A percentile compares a stretch with the other conserved stretches of the same genome.
Evolutionary conservation across 2,797 vertebrate genomes (phyloP).

Genomic region (Neosalanx taihuensis): DNA sequence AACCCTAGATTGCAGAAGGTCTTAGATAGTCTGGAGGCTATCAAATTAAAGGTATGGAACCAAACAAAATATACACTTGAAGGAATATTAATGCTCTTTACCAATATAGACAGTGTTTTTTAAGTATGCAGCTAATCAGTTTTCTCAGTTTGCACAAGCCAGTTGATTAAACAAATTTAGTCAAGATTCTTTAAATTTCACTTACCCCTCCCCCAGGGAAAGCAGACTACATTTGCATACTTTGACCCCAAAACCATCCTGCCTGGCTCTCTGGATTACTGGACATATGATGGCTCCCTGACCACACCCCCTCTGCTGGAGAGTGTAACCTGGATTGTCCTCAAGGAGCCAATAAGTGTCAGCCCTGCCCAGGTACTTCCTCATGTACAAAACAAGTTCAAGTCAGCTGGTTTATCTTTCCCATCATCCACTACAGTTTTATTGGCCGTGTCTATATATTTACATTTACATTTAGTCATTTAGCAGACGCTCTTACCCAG

Average conservation of each 20-base stretch:
- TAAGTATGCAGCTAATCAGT: too few relatives aligned
- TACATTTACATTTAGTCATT: too few relatives aligned
- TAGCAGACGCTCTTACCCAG: too few relatives aligned
- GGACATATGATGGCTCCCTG: constrained; percentile 94
- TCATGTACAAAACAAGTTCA: not conserved
- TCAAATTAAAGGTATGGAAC: constrained; percentile 83
- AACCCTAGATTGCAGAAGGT: constrained; percentile 88
- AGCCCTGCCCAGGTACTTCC: constrained; percentile 82
- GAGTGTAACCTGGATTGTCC: constrained; percentile 92
- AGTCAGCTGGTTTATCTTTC: not conserved
- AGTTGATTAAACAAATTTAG: too few relatives aligned
- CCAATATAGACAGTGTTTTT: too few relatives aligned
- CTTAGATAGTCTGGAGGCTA: constrained; percentile 80
- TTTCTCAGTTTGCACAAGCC: too few relatives aligned
- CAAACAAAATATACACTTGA: not conserved
- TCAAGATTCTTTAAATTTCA: not conserved
- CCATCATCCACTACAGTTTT: constrained; percentile 12
- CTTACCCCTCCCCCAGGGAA: constrained; percentile 68
- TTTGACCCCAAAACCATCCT: constrained; percentile 85
- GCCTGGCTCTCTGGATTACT: constrained; percentile 82
- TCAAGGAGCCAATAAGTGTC: constrained; percentile 86
- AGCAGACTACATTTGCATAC: constrained; percentile 79
- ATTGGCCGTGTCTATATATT: constrained; percentile 13
- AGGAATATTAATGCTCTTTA: not conserved
- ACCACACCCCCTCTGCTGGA: constrained; percentile 93